Conservation (phyloP, 2,888 invertebrate genomes). For the Tipula unca region DNA sequence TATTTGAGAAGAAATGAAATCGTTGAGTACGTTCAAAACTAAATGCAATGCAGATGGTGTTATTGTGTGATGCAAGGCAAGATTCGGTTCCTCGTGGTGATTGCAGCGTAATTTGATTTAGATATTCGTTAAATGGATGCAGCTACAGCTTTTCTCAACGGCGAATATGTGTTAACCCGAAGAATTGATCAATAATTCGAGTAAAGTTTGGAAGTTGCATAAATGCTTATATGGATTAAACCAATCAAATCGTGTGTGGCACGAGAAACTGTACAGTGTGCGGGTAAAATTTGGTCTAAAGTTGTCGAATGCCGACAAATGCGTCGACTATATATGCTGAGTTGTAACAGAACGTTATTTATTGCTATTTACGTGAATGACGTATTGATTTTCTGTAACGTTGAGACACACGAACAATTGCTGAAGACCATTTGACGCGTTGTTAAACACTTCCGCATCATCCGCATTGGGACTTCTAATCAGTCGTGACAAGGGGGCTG, state of each 20-base stretch:
- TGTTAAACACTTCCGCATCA: constrained; percentile 21
- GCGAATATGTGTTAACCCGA: background rate
- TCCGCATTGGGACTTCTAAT: constrained; percentile 26
- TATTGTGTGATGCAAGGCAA: background rate
- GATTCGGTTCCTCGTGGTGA: constrained; percentile 25
- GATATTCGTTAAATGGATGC: constrained; percentile 23
- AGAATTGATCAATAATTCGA: no score
- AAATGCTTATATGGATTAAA: constrained; percentile 28
- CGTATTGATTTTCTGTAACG: constrained; percentile 25
- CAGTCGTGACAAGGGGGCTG: constrained; percentile 20
- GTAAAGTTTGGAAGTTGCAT: constrained; percentile 23
- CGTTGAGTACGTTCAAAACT: constrained; percentile 21
- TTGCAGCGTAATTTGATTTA: constrained; percentile 24
- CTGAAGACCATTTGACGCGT: background rate
- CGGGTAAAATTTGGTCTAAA: constrained; percentile 23
- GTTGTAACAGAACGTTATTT: constrained; percentile 23
- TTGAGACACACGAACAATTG: constrained; percentile 23
- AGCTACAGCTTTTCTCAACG: constrained; percentile 19
- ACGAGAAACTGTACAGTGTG: constrained; percentile 23
- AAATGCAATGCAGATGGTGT: background rate
- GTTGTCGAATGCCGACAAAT: constrained; percentile 24
- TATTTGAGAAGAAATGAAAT: constrained; percentile 19
- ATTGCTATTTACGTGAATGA: constrained; percentile 29
- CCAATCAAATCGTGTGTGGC: constrained; percentile 26
- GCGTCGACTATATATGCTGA: constrained; percentile 23